A percentile compares a stretch with the other conserved stretches of the same genome.
phyloP scores from a whole-genome alignment of 2,797 vertebrate species.

The Nasua narica region DNA sequence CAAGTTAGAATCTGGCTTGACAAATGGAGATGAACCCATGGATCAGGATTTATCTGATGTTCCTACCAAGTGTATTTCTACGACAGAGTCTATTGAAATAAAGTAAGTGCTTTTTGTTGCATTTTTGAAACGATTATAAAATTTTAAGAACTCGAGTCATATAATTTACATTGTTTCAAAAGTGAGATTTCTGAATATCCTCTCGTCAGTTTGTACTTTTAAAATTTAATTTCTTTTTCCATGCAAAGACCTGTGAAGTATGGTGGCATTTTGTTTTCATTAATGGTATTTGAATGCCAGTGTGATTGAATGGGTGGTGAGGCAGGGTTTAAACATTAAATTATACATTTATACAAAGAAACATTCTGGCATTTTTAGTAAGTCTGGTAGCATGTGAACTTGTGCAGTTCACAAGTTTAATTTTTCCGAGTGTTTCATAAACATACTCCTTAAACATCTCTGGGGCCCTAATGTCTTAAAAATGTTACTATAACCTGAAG shows the following conservation, averaged over 20 bases:
- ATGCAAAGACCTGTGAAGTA: not conserved
- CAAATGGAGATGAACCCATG: slow-evolving; percentile 97
- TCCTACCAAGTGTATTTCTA: slow-evolving; percentile 96
- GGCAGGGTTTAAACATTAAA: not conserved
- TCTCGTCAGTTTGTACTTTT: not conserved
- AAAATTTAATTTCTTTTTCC: slow-evolving; percentile 27
- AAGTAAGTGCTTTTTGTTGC: slow-evolving; percentile 86
- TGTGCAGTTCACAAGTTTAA: not conserved
- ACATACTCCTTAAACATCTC: not conserved
- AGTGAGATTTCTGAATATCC: slow-evolving; percentile 12
- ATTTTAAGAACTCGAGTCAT: not conserved
- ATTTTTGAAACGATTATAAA: slow-evolving; percentile 25
- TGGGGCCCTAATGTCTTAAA: not conserved
- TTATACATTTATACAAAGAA: slow-evolving; percentile 3
- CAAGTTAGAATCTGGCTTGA: slow-evolving; percentile 95
- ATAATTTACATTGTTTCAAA: slow-evolving; percentile 26
- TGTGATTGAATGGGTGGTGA: not conserved
- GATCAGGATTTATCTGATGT: slow-evolving; percentile 98
- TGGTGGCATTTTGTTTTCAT: slow-evolving; percentile 19
- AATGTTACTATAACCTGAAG: not conserved
- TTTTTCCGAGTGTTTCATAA: not conserved
- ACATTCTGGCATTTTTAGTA: not conserved
- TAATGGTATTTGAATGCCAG: not conserved
- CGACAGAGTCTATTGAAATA: slow-evolving; percentile 94
- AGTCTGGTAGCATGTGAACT: not conserved